A percentile compares a stretch with the other conserved stretches of the same genome.
These are phyloP conservation scores for Pristionchus arcanus DNA, from an alignment of 2,888 invertebrate genomes.

Conservation along the genomic window DNA sequence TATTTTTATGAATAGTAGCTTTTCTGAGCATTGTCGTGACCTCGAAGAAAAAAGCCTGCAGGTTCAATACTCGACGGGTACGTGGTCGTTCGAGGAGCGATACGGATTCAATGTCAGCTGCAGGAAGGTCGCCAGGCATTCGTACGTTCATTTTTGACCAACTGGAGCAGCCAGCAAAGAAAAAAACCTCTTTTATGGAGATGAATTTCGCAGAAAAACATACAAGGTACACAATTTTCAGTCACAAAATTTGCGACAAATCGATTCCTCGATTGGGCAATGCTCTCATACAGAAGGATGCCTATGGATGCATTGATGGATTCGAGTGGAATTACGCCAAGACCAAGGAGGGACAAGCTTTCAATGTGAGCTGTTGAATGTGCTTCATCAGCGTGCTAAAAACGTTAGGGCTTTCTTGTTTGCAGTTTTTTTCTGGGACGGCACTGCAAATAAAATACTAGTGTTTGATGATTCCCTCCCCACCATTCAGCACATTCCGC, in stretches of 20 bases:
- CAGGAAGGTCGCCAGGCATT: neutral
- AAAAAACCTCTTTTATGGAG: neutral
- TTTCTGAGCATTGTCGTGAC: too few relatives aligned
- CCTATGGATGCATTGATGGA: slow-evolving; percentile 1
- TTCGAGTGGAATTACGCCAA: slow-evolving; percentile 17
- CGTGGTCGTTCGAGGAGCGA: neutral
- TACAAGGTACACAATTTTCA: neutral
- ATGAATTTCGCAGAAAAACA: neutral
- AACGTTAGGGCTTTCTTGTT: too few relatives aligned
- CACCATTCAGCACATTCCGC: neutral
- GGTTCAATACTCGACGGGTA: slow-evolving; percentile 3
- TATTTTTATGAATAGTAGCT: too few relatives aligned
- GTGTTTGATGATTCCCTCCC: too few relatives aligned
- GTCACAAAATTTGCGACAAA: neutral
- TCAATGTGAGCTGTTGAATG: neutral
- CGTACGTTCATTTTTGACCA: neutral
- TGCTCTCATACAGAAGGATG: neutral
- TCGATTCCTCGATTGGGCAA: slow-evolving; percentile 20
- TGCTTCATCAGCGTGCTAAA: neutral
- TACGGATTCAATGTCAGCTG: slow-evolving; percentile 4
- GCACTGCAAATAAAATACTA: too few relatives aligned
- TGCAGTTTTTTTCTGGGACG: too few relatives aligned
- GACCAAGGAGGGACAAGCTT: neutral
- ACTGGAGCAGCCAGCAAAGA: neutral
- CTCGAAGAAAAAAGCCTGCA: neutral